Evolutionary conservation across 2,113 vertebrate species (phyloP), one percentile per base, ranked within the genome.

Genomic region (Recurvirostra avosetta): DNA sequence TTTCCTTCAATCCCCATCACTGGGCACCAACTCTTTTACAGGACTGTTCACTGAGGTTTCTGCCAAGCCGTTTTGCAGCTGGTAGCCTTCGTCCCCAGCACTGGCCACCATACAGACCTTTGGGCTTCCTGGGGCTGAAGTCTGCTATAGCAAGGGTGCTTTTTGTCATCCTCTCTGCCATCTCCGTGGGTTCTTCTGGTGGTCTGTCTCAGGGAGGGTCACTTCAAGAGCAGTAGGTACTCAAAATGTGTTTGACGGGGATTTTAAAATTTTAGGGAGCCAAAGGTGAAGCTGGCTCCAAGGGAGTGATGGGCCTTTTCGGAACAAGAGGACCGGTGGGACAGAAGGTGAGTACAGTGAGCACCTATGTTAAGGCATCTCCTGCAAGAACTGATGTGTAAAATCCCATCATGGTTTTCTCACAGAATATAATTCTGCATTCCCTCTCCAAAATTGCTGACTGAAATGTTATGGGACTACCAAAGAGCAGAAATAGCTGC

Each of bases 301-400:
- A 99, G 92, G 99, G 99, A 80, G 96, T 93, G 23, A 95, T 99
- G 95, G 99, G 99, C 7, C 96, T 98, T 22, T 99, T 99, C 10
- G 99, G 99, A 88, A 96, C 97, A 49, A 98, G 99, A 93, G 99
- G 99, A 62, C 98, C 98, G 0, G 99, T 98, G 11, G 99, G 99
- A 29, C 99, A 99, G 94, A 99, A 99, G 98, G 99, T 99, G 49
- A 94, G 97, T 92, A 32, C 7, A 77, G 41, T 21, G 40, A 71
- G 9, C 8, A 12, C 27, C 43, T 23, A 11, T 3, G 3, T 23
- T 34, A 30, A 47, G 61, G 65, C 22, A 15, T 32, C 32, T 23
- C n/a, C 47, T 63, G 34, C 29, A 74, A 34, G 47, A 40, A 30
- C 6, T 47, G 19, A 29, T 14, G 17, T 40, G 15, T 50, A 27